These are phyloP conservation scores for Mormoops blainvillei DNA, from an alignment of 2,113 vertebrate genomes.

Conservation along the genomic window DNA sequence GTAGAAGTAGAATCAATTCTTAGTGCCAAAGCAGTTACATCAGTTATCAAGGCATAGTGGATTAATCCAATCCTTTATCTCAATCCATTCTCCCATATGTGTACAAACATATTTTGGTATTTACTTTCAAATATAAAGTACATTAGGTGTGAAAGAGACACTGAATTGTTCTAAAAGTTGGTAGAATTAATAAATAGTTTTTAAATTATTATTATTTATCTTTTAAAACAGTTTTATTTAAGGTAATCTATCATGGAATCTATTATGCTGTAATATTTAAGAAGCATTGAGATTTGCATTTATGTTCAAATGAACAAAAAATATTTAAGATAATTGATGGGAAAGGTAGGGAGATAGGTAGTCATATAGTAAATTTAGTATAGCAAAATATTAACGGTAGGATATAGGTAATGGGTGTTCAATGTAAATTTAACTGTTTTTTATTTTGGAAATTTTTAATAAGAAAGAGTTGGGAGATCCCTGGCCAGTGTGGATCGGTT, in stretches of 20 bases:
- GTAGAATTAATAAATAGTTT: background rate
- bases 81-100: background rate
- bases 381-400: background rate
- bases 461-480: background rate
- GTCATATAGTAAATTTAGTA: background rate
- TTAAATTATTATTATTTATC: background rate
- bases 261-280: background rate
- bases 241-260: background rate
- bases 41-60: background rate
- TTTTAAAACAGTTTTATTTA: background rate
- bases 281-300: background rate
- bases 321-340: background rate
- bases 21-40: background rate
- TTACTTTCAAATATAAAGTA: slow-evolving; percentile 7
- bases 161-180: background rate
- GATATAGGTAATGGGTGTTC: background rate
- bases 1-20: background rate
- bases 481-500: too few relatives aligned
- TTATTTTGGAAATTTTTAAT: background rate
- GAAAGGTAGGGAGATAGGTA: background rate
- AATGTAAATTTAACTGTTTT: background rate
- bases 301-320: background rate
- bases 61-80: background rate
- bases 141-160: background rate
- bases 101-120: background rate